phyloP scores from a whole-genome alignment of 37 sponge, comb jelly and placozoan genomes.

The Aphrocallistes beatrix region DNA sequence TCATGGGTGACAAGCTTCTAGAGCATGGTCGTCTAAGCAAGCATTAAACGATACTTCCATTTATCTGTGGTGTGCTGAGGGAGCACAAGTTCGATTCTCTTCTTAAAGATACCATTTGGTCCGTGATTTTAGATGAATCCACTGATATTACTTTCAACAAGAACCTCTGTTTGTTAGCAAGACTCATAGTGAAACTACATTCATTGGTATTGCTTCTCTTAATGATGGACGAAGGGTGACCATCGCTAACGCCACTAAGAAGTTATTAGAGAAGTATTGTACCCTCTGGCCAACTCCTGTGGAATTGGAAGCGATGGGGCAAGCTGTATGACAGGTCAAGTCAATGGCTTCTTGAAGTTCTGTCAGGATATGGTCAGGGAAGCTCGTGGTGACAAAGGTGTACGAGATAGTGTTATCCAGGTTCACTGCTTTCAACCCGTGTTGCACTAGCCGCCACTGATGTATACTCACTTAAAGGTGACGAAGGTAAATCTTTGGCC shows the following conservation, averaged over 20 bases:
- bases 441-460: neutral
- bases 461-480: neutral
- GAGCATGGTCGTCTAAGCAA: neutral
- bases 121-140: neutral
- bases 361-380: neutral
- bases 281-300: neutral
- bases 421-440: neutral
- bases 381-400: neutral
- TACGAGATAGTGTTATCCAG: neutral
- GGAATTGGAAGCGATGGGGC: neutral
- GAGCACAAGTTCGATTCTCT: neutral
- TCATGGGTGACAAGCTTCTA: neutral
- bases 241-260: neutral
- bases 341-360: neutral
- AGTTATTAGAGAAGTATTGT: neutral
- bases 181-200: neutral
- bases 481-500: no score
- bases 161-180: neutral
- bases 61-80: neutral
- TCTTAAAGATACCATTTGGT: neutral
- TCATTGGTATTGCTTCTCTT: neutral
- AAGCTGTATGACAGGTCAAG: neutral
- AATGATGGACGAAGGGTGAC: neutral
- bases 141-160: neutral
- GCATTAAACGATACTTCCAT: neutral